A percentile compares a stretch with the other conserved stretches of the same genome.
Conservation (phyloP, 92 coral and sea anemone genomes). For the Palythoa grandis region DNA sequence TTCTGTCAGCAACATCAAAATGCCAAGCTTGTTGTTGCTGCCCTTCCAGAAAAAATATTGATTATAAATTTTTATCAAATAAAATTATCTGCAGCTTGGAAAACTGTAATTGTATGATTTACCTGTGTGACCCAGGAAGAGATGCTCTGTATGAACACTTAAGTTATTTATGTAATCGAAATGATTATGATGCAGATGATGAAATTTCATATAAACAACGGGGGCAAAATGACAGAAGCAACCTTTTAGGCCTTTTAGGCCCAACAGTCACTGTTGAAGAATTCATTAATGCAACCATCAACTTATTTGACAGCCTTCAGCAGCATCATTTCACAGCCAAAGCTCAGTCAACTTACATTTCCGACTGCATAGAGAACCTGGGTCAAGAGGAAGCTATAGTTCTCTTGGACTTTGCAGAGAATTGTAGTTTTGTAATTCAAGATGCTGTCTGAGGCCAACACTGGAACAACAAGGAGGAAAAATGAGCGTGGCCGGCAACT, state of each 20-base stretch:
- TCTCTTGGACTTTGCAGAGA: conserved; percentile 37
- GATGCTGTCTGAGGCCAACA: conserved; percentile 29
- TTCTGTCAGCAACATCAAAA: neutral
- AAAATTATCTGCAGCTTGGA: neutral
- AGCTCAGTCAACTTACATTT: neutral
- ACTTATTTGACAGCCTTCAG: neutral
- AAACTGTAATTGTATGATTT: neutral
- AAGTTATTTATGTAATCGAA: neutral
- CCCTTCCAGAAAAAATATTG: neutral
- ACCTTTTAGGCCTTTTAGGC: neutral
- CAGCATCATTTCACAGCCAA: conserved; percentile 29
- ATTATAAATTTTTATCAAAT: neutral
- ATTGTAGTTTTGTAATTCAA: neutral
- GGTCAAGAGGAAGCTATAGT: conserved; percentile 18
- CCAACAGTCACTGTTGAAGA: neutral
- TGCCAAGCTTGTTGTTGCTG: neutral
- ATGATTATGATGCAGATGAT: conserved; percentile 24
- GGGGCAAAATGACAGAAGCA: conserved; percentile 15
- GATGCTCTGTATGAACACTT: neutral
- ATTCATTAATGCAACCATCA: neutral
- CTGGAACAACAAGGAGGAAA: no score
- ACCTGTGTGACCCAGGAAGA: neutral
- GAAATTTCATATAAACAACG: conserved; percentile 34
- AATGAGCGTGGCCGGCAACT: no score
- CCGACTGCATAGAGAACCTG: neutral